Evolutionary conservation across 2,797 vertebrate genomes (phyloP), one percentile per base, ranked within the genome.

Genomic region (Sphenopsis melanotis): DNA sequence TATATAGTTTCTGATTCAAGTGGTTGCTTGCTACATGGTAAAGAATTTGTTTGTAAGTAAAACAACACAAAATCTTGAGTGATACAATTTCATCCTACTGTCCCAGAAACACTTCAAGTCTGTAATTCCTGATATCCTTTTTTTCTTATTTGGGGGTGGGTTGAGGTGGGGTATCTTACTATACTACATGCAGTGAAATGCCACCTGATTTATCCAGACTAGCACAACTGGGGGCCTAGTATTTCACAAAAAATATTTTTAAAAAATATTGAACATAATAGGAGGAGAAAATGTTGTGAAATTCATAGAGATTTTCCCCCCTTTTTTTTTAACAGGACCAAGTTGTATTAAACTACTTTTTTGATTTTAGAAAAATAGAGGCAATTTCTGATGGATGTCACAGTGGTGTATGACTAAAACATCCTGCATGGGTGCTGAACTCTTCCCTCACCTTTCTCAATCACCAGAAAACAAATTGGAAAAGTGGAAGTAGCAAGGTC

Each of bases 401-500:
- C 61, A 81, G 39, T 37, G 46, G 18, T 50, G 29, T 75, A 90
- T 96, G 86, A 94, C 71, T 95, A 79, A 93, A 81, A 34, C 83
- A 89, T 68, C 79, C 81, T 95, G 47, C 27, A 47, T 75, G 80
- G 24, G 16, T 64, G 30, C 46, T 81, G 75, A 94, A 91, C 93
- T 94, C 59, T 94, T 63, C 77, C 69, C 34, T 95, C 39, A 82
- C 81, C 80, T 95, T 95, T 96, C 95, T 85, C 86, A 75, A 84
- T 95, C 83, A 94, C 66, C 49, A 88, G 87, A 95, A 96, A 87
- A 88, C 72, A 96, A 84, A 89, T 37, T 56, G 68, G 91, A 94
- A 93, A 89, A 96, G 92, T 90, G 91, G 65, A 93, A 95, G 93
- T 53, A 86, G 32, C 64, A 94, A 95, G 94, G 77, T 95, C 83